Percentiles rank a stretch among this genome's conserved stretches.
Conservation (phyloP, 2,888 invertebrate species). For the Hemicrepidius hirtus region DNA sequence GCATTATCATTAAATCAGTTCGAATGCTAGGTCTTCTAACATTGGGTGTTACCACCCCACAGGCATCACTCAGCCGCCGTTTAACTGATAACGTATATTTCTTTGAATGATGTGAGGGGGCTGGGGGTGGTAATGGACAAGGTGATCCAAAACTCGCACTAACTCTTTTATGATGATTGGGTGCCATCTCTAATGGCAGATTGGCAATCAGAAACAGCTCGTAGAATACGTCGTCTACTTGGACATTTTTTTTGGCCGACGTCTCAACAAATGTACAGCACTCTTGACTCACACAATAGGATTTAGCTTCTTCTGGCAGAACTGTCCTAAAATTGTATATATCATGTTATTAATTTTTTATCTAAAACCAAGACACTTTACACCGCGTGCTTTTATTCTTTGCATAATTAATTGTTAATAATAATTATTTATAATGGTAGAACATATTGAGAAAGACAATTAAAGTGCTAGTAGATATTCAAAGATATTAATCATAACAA, state of each 20-base stretch:
- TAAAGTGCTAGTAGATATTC: no score
- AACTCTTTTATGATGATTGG: slow-evolving; percentile 88
- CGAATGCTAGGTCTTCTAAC: slow-evolving; percentile 90
- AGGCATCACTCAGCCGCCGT: slow-evolving; percentile 88
- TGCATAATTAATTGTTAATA: no score
- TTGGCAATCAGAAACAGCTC: slow-evolving; percentile 89
- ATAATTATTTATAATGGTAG: no score
- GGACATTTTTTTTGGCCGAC: slow-evolving; percentile 87
- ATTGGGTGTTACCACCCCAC: slow-evolving; percentile 92
- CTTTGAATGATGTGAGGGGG: slow-evolving; percentile 78
- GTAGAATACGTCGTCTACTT: slow-evolving; percentile 89
- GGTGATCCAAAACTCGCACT: slow-evolving; percentile 85
- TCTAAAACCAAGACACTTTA: no score
- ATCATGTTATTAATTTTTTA: no score
- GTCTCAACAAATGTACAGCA: slow-evolving; percentile 88
- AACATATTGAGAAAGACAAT: no score
- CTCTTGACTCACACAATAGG: slow-evolving; percentile 86
- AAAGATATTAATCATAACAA: no score
- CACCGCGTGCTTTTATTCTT: no score
- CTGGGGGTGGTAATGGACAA: slow-evolving; percentile 82
- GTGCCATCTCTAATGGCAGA: slow-evolving; percentile 91
- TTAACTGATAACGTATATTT: slow-evolving; percentile 89
- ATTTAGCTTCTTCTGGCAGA: slow-evolving; percentile 83
- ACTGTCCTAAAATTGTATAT: slow-evolving; percentile 78
- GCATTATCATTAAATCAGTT: slow-evolving; percentile 91